Conservation (phyloP, 2,797 vertebrate species). For the Yasuhikotakia modesta region DNA sequence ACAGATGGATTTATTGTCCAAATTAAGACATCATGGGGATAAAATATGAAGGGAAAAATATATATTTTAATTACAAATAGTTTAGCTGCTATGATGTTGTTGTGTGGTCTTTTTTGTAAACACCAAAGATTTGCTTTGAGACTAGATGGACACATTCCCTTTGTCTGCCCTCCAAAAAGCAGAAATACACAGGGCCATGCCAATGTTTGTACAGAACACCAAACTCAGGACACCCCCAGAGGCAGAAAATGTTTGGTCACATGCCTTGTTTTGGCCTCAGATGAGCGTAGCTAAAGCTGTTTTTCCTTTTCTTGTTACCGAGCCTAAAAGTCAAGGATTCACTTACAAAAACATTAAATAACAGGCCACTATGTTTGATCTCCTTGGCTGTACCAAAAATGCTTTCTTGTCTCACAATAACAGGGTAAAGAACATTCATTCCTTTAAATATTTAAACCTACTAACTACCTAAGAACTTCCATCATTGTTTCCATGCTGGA, state of each 20-base stretch:
- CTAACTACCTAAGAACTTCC: slow-evolving; percentile 11
- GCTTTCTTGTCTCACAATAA: slow-evolving; percentile 72
- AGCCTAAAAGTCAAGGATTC: slow-evolving; percentile 64
- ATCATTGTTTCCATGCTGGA: not conserved
- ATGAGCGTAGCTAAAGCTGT: slow-evolving; percentile 74
- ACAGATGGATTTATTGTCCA: slow-evolving; percentile 74
- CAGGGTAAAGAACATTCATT: slow-evolving; percentile 53
- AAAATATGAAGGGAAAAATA: slow-evolving; percentile 46
- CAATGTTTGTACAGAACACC: slow-evolving; percentile 68
- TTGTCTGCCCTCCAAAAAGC: slow-evolving; percentile 74
- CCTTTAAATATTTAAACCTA: slow-evolving; percentile 27
- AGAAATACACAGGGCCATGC: slow-evolving; percentile 64
- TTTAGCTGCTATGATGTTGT: slow-evolving; percentile 75
- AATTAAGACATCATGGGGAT: slow-evolving; percentile 63
- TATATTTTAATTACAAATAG: slow-evolving; percentile 75
- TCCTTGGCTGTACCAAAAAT: slow-evolving; percentile 55
- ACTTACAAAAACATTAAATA: slow-evolving; percentile 59
- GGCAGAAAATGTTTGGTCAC: slow-evolving; percentile 57
- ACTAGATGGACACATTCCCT: slow-evolving; percentile 69
- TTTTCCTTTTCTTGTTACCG: slow-evolving; percentile 69
- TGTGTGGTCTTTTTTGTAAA: slow-evolving; percentile 81
- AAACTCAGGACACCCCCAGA: slow-evolving; percentile 56
- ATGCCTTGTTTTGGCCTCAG: slow-evolving; percentile 65
- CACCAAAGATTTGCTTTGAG: slow-evolving; percentile 73
- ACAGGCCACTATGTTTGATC: slow-evolving; percentile 54